Percentiles rank a stretch among this genome's conserved stretches.
These are phyloP conservation scores for Suncus etruscus DNA, from an alignment of 2,113 vertebrate genomes.

Conservation along the genomic window DNA sequence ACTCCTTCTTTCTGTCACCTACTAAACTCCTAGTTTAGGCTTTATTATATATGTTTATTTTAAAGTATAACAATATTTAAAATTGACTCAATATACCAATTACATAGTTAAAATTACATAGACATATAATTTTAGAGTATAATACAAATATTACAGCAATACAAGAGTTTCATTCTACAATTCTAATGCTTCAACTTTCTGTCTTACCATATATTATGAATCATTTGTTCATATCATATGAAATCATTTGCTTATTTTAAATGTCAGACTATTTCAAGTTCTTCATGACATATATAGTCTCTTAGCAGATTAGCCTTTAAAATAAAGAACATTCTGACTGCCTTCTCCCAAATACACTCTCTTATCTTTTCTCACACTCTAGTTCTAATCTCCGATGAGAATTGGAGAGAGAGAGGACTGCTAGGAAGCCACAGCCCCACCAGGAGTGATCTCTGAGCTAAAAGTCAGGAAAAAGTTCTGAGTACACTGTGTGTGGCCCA, in stretches of 20 bases:
- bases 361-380: neutral
- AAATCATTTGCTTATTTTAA: neutral
- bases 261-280: neutral
- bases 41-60: neutral
- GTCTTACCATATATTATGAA: neutral
- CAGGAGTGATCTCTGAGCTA: no score
- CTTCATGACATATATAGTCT: neutral
- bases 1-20: neutral
- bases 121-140: neutral
- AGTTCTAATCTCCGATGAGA: neutral
- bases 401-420: no score
- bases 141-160: neutral
- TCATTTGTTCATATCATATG: neutral
- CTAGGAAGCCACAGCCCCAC: no score
- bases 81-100: neutral
- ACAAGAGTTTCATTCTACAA: neutral
- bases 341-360: neutral
- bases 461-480: no score
- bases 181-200: neutral
- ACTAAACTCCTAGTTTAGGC: neutral
- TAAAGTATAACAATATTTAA: neutral
- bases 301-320: neutral
- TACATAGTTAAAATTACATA: conserved; percentile 23
- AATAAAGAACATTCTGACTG: neutral
- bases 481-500: neutral